Base-by-base conservation (phyloP, 1,140 invertebrate species). In the Drosophila lini region DNA sequence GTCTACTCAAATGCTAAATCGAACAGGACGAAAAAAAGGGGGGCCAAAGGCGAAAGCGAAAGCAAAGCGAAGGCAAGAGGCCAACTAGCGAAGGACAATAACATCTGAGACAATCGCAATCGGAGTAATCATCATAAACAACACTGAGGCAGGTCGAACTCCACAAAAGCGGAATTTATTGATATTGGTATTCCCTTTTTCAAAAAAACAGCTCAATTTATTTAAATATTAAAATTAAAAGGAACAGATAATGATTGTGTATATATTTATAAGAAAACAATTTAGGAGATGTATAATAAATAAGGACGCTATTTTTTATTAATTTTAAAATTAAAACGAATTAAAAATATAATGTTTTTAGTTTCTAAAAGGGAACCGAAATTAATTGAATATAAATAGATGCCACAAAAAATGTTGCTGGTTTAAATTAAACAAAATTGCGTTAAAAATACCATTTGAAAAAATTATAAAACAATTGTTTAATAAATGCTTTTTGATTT, bases 1-100 rank as follows among this genome's bases (percentile, higher is more conserved):
- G 80, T 88, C 83, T 88, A 80, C 77, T 48, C 22, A 69, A 57
- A 57, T 55, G 42, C 50, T 41, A 69, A 70, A 70, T 70, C 68
- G 68, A 68, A 70, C 22, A 45, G 63, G 47, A 45, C 32, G 3
- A 63, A 41, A 25, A 60, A 38, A 25, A 10, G 8, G 16, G 25
- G 50, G 11, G 19, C 7, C 34, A 13, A 25, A 8, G 19, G 10
- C 52, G 32, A 55, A 38, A 38, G 50, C 11, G 32, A 53, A 55
- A 55, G 34, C 52, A 13, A 55, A 22, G 19, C 32, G 7, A 38
- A 9, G 52, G 19, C 52, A 19, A 69, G 15, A 48, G 36, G 41
- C 31, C 52, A 73, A 68, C 31, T 73, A 32, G 53, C 57, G 28
- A 42, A 59, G 69, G 44, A 73, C 52, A 73, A 59, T 58, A 32